These are phyloP conservation scores for Chaetorhynchus papuensis DNA, from an alignment of 2,113 vertebrate genomes.

Conservation along the genomic window DNA sequence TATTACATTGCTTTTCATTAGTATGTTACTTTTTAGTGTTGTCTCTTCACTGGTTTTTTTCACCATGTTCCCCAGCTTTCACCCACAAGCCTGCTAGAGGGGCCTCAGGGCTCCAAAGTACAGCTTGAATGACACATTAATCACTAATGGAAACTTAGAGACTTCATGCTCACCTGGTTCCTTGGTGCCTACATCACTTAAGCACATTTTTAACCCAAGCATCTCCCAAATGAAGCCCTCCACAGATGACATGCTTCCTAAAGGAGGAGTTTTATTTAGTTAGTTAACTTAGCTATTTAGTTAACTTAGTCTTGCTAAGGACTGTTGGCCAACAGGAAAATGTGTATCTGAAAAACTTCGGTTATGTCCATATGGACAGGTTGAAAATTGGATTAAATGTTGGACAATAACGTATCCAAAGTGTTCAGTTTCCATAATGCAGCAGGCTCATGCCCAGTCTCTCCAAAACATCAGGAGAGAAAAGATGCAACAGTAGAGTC, in stretches of 20 bases:
- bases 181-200: background rate
- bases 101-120: background rate
- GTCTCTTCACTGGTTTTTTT: background rate
- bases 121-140: background rate
- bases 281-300: too few relatives aligned
- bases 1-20: background rate
- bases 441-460: background rate
- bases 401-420: background rate
- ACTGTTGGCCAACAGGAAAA: background rate
- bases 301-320: background rate
- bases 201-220: background rate
- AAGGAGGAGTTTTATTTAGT: background rate
- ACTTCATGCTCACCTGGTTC: background rate
- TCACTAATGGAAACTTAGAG: background rate
- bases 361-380: background rate
- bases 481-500: background rate
- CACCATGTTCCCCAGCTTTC: background rate
- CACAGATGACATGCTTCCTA: background rate
- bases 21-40: background rate
- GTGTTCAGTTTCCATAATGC: background rate
- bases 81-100: background rate
- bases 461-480: background rate
- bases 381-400: background rate
- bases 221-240: background rate
- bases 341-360: background rate